A percentile compares a stretch with the other conserved stretches of the same genome.
Evolutionary conservation across 2,888 invertebrate genomes (phyloP).

Genomic region (Drosophila nigricruria): DNA sequence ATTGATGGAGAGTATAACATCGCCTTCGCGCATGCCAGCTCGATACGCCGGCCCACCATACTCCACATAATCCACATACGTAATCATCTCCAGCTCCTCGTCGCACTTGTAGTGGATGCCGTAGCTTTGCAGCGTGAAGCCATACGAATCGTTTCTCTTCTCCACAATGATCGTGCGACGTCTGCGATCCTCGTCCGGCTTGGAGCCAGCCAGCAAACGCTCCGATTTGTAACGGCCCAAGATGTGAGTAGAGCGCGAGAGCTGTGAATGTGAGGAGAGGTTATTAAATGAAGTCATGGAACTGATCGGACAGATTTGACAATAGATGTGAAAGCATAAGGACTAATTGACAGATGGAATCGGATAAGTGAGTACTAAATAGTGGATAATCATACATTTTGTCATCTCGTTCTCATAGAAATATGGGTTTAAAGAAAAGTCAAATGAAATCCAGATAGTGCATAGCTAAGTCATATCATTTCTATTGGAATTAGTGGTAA

Average conservation of each 20-base stretch:
- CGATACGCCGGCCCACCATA: conserved; percentile 95
- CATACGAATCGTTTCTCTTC: conserved; percentile 95
- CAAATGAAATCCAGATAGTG: neutral
- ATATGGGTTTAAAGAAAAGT: neutral
- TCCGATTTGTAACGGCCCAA: conserved; percentile 91
- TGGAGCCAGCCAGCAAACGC: conserved; percentile 87
- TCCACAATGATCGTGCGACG: conserved; percentile 96
- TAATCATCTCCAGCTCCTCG: conserved; percentile 97
- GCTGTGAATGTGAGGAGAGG: conserved; percentile 30
- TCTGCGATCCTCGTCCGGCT: conserved; percentile 93
- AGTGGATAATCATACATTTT: neutral
- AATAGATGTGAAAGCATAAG: neutral
- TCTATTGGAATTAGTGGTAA: neutral
- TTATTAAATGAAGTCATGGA: neutral
- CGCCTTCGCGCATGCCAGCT: conserved; percentile 98
- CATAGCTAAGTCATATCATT: neutral
- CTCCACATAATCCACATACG: conserved; percentile 98
- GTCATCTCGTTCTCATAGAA: neutral
- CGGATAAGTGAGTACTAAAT: neutral
- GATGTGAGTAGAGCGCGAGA: conserved; percentile 87
- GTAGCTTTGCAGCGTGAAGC: conserved; percentile 98
- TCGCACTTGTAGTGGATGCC: conserved; percentile 98
- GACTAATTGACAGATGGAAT: neutral
- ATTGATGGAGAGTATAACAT: conserved; percentile 98
- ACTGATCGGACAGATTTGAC: neutral